Evolutionary conservation across 2,797 vertebrate genomes (phyloP).

Genomic region (Strix occidentalis): DNA sequence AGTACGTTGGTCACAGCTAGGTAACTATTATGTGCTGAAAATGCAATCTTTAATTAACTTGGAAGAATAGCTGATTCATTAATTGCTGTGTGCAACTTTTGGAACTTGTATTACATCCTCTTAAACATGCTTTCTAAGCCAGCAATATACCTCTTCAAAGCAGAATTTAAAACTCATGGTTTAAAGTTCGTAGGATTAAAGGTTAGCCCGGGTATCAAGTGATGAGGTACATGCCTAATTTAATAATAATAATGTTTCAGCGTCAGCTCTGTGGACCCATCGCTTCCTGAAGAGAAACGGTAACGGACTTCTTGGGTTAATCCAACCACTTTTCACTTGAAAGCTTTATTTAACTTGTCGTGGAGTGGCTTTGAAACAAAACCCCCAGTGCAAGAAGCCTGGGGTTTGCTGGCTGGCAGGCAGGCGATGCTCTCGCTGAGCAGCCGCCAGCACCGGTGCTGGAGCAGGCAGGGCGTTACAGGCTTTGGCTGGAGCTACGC

Average conservation of each 20-base stretch:
- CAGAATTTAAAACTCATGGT: not conserved
- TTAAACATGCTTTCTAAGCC: not conserved
- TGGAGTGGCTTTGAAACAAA: not conserved
- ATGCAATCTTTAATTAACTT: constrained; percentile 14
- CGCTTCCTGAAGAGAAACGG: not conserved
- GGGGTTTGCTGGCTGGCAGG: not conserved
- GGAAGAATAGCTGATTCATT: constrained; percentile 43
- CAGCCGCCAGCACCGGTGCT: not conserved
- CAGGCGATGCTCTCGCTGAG: accelerated
- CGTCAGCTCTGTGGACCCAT: not conserved
- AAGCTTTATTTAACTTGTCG: not conserved
- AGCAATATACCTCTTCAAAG: constrained; percentile 19
- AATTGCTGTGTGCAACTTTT: constrained; percentile 4
- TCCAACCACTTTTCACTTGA: not conserved
- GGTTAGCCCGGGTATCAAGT: not conserved
- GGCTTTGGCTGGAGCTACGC: not conserved
- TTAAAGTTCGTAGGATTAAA: constrained; percentile 1
- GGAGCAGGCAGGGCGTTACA: not conserved
- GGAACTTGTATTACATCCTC: constrained; percentile 7
- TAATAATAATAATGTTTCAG: not conserved
- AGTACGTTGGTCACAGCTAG: not conserved
- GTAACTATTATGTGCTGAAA: constrained; percentile 39
- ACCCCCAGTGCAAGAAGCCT: accelerated
- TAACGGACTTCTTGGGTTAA: not conserved
- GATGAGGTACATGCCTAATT: not conserved